These are phyloP conservation scores for Autographa gamma DNA, from an alignment of 2,888 invertebrate genomes.

Conservation along the genomic window DNA sequence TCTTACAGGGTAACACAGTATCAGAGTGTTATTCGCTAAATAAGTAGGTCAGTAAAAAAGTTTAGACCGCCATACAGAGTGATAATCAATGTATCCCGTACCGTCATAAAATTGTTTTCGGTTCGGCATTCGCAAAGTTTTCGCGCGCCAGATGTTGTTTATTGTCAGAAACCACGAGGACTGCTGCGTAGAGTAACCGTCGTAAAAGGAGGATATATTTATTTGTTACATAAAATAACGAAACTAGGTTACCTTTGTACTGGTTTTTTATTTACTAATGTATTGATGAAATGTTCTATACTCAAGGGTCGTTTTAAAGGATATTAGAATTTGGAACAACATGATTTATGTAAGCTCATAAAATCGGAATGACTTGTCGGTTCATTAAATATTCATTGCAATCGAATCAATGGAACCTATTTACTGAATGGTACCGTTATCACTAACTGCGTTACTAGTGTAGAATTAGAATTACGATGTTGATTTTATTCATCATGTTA, in stretches of 20 bases:
- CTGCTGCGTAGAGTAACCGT: conserved; percentile 55
- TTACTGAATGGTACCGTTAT: neutral
- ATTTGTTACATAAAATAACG: conserved; percentile 43
- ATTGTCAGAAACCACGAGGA: conserved; percentile 59
- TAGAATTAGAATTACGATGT: no score
- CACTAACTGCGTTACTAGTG: neutral
- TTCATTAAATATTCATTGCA: conserved; percentile 1
- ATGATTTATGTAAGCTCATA: neutral
- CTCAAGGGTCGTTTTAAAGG: conserved; percentile 5
- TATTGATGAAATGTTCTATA: conserved; percentile 41
- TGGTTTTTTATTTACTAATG: conserved; percentile 42
- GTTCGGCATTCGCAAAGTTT: conserved; percentile 55
- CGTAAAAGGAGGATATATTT: conserved; percentile 66
- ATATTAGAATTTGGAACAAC: conserved; percentile 22
- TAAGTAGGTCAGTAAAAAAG: conserved; percentile 42
- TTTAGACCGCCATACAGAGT: conserved; percentile 18
- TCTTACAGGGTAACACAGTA: no score
- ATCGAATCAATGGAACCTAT: neutral
- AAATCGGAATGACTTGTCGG: neutral
- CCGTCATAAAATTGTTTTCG: conserved; percentile 53
- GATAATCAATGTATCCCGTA: conserved; percentile 45
- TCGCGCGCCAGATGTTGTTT: conserved; percentile 64
- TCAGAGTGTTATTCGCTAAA: conserved; percentile 8
- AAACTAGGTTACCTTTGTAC: conserved; percentile 63
- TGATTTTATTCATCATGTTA: no score